phyloP scores from a whole-genome alignment of 2,888 invertebrate genomes.

The Drosophila tripunctata region DNA sequence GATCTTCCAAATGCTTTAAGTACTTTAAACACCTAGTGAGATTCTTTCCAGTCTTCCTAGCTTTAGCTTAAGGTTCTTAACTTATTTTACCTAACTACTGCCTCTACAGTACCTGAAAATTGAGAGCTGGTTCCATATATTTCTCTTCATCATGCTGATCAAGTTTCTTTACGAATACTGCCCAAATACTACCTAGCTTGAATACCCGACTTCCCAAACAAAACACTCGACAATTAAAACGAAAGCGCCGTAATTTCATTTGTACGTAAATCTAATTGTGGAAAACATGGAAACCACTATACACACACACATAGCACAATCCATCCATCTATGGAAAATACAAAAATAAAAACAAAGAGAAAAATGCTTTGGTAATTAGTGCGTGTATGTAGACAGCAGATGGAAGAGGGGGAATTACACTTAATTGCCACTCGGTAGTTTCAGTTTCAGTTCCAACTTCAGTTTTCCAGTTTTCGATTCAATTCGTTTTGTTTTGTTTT shows the following conservation, averaged over 20 bases:
- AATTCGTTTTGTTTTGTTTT: constrained; percentile 10
- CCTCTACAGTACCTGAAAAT: too few relatives aligned
- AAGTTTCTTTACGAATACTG: too few relatives aligned
- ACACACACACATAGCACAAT: neutral
- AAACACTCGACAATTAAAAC: constrained; percentile 78
- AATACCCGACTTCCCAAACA: constrained; percentile 40
- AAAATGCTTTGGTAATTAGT: constrained; percentile 75
- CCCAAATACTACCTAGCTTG: too few relatives aligned
- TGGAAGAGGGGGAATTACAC: constrained; percentile 2
- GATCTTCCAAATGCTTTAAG: too few relatives aligned
- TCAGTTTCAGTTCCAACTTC: constrained; percentile 24
- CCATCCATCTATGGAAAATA: constrained; percentile 26
- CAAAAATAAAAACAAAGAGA: constrained; percentile 51
- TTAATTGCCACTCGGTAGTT: constrained; percentile 56
- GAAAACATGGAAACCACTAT: constrained; percentile 39
- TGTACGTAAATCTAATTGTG: constrained; percentile 79
- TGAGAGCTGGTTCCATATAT: too few relatives aligned
- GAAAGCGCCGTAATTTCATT: constrained; percentile 78
- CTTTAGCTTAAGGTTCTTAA: too few relatives aligned
- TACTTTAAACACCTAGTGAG: too few relatives aligned
- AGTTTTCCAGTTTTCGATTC: constrained; percentile 24
- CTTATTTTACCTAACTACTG: too few relatives aligned
- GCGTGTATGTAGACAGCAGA: constrained; percentile 55
- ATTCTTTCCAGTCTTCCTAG: too few relatives aligned
- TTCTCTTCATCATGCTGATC: too few relatives aligned